A percentile compares a stretch with the other conserved stretches of the same genome.
phyloP scores from a whole-genome alignment of 2,797 vertebrate species.

The Girardinus metallicus region DNA sequence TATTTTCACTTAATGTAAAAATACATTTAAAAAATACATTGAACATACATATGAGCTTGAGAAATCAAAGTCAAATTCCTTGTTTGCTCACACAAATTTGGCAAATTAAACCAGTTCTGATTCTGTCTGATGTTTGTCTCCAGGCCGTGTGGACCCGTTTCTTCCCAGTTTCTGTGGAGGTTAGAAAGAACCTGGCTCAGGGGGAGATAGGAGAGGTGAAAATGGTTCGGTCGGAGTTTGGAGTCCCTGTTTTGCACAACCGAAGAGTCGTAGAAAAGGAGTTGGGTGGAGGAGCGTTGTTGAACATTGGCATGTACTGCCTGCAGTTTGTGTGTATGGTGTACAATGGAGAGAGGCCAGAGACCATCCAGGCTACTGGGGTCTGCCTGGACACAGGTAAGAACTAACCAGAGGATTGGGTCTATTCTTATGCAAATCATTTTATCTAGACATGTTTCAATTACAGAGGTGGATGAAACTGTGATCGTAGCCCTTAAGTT shows the following conservation, averaged over 20 bases:
- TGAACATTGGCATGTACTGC: constrained; percentile 88
- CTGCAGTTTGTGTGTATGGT: constrained; percentile 87
- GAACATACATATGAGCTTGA: neutral
- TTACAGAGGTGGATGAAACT: constrained; percentile 85
- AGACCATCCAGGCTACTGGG: constrained; percentile 80
- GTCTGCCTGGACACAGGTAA: constrained; percentile 81
- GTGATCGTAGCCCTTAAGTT: constrained; percentile 84
- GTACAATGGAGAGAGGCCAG: constrained; percentile 83
- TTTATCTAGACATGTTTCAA: neutral
- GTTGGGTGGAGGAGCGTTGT: constrained; percentile 83
- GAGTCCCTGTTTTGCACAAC: constrained; percentile 24
- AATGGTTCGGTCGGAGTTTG: constrained; percentile 82
- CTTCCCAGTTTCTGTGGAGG: constrained; percentile 82
- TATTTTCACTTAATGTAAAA: neutral
- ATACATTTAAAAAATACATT: too few species aligned
- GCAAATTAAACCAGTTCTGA: neutral
- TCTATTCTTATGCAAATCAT: neutral
- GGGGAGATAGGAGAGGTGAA: constrained; percentile 82
- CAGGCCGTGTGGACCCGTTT: constrained; percentile 90
- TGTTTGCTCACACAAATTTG: neutral
- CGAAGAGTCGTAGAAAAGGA: constrained; percentile 75
- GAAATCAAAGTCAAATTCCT: neutral
- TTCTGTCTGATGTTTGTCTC: neutral
- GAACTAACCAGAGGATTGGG: neutral
- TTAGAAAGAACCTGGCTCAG: constrained; percentile 77